Base-by-base conservation (phyloP, 2,797 vertebrate species). In the Chrosomus eos region DNA sequence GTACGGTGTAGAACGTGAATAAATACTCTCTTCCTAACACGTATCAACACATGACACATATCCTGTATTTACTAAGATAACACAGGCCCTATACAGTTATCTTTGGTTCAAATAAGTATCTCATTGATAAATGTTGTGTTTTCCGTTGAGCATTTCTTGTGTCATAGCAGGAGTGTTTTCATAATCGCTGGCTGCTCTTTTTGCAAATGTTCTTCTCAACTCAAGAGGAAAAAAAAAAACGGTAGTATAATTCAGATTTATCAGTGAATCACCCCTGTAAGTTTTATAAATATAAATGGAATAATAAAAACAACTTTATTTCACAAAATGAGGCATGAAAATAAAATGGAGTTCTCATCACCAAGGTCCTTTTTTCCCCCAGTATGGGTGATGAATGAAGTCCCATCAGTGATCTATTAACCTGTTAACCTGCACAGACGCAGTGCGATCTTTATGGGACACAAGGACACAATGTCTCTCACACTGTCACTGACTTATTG, bases 101-200 rank as follows among this genome's bases (percentile, higher is more conserved):
- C 21, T 55, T 75, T 75, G 48, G 48, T 55, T 75, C 31, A 36
- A 75, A 75, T 55, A 75, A 55, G 51, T 75, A 31, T 55, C 48
- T 55, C 6, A 9, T 31, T 55, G 51, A 75, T 36, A 6, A 10
- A 60, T 77, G 6, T 26, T 26, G 7, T 71, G n/a, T 60, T 51
- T 58, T 18, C 36, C 14, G 26, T 26, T 14, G 11, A n/a, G 11
- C 51, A 75, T 33, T 76, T 55, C 13, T 31, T n/a, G 8, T n/a
- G 51, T 31, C 21, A 38, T 58, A n/a, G 31, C 51, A 38, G 51
- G 31, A 75, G n/a, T 60, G 23, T 77, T 77, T 55, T 75, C 73
- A 75, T n/a, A 75, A 55, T 36, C 6, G 7, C 2, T 55, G 33
- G 40, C 13, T 58, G 53, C 33, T 26, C 36, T 77, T 26, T 77